Percentiles rank a stretch among this genome's conserved stretches.
These are phyloP conservation scores for Pelobates cultripes DNA, from an alignment of 2,797 vertebrate genomes.

Conservation along the genomic window DNA sequence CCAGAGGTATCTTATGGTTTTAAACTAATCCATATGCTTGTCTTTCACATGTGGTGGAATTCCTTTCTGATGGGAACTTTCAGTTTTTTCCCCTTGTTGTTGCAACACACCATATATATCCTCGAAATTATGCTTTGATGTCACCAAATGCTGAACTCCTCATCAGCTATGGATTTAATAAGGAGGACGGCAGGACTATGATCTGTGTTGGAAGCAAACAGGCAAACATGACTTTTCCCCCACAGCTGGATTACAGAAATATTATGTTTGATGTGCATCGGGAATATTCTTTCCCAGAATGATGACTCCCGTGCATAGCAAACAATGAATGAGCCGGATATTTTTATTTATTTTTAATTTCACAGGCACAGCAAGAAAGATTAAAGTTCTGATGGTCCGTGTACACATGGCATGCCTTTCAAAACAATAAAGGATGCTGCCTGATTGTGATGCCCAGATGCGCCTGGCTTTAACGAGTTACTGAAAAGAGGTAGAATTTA, in stretches of 20 bases:
- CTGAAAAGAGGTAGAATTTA: too few relatives aligned
- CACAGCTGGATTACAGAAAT: constrained; percentile 5
- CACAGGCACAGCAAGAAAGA: background rate
- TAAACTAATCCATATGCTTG: constrained; percentile 63
- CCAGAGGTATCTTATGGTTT: constrained; percentile 63
- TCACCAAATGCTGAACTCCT: constrained; percentile 61
- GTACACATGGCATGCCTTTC: too few relatives aligned
- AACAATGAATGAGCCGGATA: background rate
- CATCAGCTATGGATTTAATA: constrained; percentile 77
- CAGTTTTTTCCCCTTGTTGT: constrained; percentile 67
- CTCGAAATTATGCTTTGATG: constrained; percentile 77
- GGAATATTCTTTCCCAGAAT: constrained; percentile 11
- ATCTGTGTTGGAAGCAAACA: constrained; percentile 59
- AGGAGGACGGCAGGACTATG: constrained; percentile 49
- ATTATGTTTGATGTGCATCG: background rate
- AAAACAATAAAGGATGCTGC: too few relatives aligned
- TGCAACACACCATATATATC: constrained; percentile 79
- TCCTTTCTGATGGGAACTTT: constrained; percentile 69
- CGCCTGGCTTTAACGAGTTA: too few relatives aligned
- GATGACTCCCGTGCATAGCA: constrained; percentile 10
- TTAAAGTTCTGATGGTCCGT: too few relatives aligned
- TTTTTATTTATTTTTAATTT: background rate
- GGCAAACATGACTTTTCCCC: constrained; percentile 56
- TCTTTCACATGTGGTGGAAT: constrained; percentile 62
- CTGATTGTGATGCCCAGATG: too few relatives aligned